Evolutionary conservation across 2,113 vertebrate species (phyloP).

Genomic region (Cepphus grylle): DNA sequence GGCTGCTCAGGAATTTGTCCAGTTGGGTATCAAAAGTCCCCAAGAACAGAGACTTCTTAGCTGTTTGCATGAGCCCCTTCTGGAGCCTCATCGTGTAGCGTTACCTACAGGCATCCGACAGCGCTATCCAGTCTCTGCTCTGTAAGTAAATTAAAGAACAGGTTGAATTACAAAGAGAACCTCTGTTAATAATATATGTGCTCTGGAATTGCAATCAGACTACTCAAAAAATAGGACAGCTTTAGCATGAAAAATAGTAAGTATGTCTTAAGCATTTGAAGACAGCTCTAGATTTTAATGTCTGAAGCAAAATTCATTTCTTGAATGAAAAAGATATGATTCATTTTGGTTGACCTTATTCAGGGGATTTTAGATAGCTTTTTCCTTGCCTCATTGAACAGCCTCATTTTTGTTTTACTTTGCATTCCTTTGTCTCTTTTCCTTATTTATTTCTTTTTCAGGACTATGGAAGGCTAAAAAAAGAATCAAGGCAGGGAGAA

Average conservation of each 20-base stretch:
- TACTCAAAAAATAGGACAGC: background rate
- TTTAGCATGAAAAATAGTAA: background rate
- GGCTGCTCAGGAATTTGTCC: background rate
- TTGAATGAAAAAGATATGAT: background rate
- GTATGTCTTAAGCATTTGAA: background rate
- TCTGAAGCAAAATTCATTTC: background rate
- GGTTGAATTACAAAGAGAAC: background rate
- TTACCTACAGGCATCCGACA: accelerated
- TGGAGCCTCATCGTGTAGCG: accelerated
- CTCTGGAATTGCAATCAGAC: background rate
- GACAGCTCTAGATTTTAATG: background rate
- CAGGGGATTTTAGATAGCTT: background rate
- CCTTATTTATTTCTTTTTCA: background rate
- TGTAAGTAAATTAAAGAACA: background rate
- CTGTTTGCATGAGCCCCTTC: background rate
- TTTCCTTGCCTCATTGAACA: background rate
- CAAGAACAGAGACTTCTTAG: background rate
- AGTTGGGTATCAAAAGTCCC: background rate
- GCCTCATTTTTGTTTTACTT: background rate
- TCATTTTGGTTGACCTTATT: conserved; percentile 19
- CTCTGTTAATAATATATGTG: background rate
- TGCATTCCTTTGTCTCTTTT: background rate
- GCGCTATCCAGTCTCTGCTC: background rate
- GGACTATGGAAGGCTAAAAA: background rate
- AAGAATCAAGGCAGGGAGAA: background rate